phyloP scores from a whole-genome alignment of 2,888 invertebrate genomes.

The Cryptocephalus primarius region DNA sequence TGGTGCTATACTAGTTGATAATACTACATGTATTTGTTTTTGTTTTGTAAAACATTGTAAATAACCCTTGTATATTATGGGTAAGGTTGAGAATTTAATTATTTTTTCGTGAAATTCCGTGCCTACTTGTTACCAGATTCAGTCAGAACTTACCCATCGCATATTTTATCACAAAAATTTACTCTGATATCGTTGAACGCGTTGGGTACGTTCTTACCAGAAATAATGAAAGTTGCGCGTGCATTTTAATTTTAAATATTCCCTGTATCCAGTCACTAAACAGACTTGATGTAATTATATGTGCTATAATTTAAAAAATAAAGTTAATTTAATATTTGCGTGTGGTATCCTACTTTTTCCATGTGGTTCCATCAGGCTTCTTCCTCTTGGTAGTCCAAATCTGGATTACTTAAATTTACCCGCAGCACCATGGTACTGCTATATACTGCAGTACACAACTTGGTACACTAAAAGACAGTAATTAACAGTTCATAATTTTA shows the following conservation, averaged over 20 bases:
- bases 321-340: conserved; percentile 13
- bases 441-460: too few relatives aligned
- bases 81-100: conserved; percentile 13
- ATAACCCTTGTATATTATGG: conserved; percentile 24
- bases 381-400: too few relatives aligned
- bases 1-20: conserved; percentile 26
- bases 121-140: conserved; percentile 12
- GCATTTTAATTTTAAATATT: conserved; percentile 3
- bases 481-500: too few relatives aligned
- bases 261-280: conserved; percentile 15
- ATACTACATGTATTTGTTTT: conserved; percentile 3
- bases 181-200: neutral
- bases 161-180: neutral
- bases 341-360: too few relatives aligned
- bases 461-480: too few relatives aligned
- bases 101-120: conserved; percentile 3
- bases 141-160: neutral
- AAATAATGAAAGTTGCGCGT: neutral
- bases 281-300: conserved; percentile 25
- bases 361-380: too few relatives aligned
- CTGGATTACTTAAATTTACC: too few relatives aligned
- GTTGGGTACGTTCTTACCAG: neutral
- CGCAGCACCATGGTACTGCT: too few relatives aligned
- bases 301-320: conserved; percentile 26
- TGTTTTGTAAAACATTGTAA: conserved; percentile 23